Base-by-base conservation (phyloP, 2,888 invertebrate genomes). In the Plebejus melissa region DNA sequence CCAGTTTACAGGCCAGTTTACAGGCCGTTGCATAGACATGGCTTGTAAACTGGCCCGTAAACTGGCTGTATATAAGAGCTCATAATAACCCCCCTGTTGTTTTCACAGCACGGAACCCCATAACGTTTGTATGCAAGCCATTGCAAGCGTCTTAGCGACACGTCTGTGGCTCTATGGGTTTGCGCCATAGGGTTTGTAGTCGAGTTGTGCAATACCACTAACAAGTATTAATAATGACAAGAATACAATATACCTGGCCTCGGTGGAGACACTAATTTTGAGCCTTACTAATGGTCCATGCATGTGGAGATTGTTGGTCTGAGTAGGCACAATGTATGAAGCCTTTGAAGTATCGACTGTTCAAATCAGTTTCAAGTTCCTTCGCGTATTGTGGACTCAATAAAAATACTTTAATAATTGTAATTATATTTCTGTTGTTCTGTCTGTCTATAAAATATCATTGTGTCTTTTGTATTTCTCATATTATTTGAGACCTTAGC, bases 181-280 rank as follows among this genome's bases (percentile, higher is more conserved):
- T 80, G 77, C 80, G 77, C 69, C 80, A 79, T 72, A 76, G 54
- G 70, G 74, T 77, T 79, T 77, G 79, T 77, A 77, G 74, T 72
- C 69, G 54, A 71, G 76, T 80, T 80, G 76, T 78, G 74, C 74
- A 77, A 80, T 54, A 60, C 65, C 71, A 76, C 74, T 77, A 78
- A 79, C 79, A 83, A 80, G 80, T 82, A 84, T 82, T 82, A 81
- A 80, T 82, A 79, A 79, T 79, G 79, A 80, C 80, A 80, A 78
- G 76, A 79, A 77, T 76, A 75, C 74, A 71, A 72, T 76, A 70
- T 57, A 69, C 58, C 58, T 60, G 70, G 71, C 71, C 75, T 71
- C 72, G 50, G 50, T 71, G 9, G 50, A 72, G 38, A 70, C 72
- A 32, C 72, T 72, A 50, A 72, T 72, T 72, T 72, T 72, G 54